Conservation (phyloP, 2,797 vertebrate genomes). For the Cirrhinus molitorella region DNA sequence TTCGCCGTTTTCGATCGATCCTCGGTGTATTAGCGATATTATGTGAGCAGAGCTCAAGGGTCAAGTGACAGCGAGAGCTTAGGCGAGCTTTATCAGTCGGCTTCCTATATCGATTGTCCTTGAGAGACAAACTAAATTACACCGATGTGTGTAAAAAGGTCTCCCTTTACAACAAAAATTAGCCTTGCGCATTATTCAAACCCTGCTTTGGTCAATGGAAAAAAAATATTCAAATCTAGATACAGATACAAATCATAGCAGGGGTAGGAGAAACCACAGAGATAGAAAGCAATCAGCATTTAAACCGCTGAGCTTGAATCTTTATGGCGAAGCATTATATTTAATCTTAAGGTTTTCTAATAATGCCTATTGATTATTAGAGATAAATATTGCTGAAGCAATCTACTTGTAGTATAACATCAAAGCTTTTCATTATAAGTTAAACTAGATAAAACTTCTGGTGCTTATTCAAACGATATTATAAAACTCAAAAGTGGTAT, state of each 20-base stretch:
- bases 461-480: not conserved
- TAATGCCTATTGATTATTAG: not conserved
- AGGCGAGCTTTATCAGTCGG: constrained; percentile 64
- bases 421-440: not conserved
- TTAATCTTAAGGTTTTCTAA: not conserved
- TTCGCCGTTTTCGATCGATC: constrained; percentile 63
- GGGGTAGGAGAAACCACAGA: constrained; percentile 50
- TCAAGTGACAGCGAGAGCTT: constrained; percentile 63
- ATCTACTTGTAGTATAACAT: not conserved
- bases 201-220: constrained; percentile 26
- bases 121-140: constrained; percentile 66
- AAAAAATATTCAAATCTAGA: constrained; percentile 30
- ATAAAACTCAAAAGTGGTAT: not conserved
- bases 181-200: constrained; percentile 52
- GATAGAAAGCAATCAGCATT: constrained; percentile 46
- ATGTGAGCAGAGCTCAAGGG: constrained; percentile 56
- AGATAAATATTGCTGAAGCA: constrained; percentile 2
- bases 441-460: not conserved
- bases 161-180: constrained; percentile 59
- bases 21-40: constrained; percentile 60
- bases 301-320: constrained; percentile 35
- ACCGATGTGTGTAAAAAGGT: constrained; percentile 58
- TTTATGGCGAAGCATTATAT: not conserved
- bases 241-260: constrained; percentile 50
- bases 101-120: constrained; percentile 64